Base-by-base conservation (phyloP, 2,888 invertebrate species). In the Ryuthela nishihirai region DNA sequence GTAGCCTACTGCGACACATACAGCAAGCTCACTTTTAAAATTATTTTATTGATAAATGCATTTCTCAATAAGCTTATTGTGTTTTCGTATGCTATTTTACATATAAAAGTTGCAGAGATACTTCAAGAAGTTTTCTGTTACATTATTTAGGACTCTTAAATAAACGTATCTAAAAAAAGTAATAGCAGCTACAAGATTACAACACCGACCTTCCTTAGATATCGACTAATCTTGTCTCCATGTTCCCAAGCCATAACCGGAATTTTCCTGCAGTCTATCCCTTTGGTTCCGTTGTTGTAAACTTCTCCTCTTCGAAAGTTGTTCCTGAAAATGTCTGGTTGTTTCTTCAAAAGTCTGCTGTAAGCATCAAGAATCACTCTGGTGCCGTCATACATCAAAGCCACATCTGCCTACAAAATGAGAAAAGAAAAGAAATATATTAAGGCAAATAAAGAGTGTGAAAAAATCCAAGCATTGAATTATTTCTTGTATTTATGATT, bases 341-440 rank as follows among this genome's bases (percentile, higher is more conserved):
- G 90, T 76, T 89, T 90, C 68, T 87, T 81, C 70, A 90, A 79
- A 65, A 93, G 82, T 73, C 88, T 85, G 71, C 88, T 86, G 69
- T 95, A 86, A 21, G 93, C 92, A 72, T 92, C 91, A 68, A 90
- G 87, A 46, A 95, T 79, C 0, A 95, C 91, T 74, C 88, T 87
- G 15, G 95, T 89, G 4, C 94, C 92, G 71, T 97, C 97, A 75
- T 93, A 93, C 85, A 94, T 92, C 65, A 97, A 80, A 1, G 95
- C 95, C 1, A 93, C 89, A 77, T 93, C 88, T 2, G 94, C 91
- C 91, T 91, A 69, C 4, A 60, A 64, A 47, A 6, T 18, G 54
- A 49, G 23, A 58, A 35, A 7, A n/a, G n/a, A n/a, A n/a, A n/a
- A n/a, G n/a, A n/a, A n/a, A n/a, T n/a, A n/a, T n/a, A n/a, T n/a